Conservation (phyloP, 2,113 vertebrate species). For the Lota lota region DNA sequence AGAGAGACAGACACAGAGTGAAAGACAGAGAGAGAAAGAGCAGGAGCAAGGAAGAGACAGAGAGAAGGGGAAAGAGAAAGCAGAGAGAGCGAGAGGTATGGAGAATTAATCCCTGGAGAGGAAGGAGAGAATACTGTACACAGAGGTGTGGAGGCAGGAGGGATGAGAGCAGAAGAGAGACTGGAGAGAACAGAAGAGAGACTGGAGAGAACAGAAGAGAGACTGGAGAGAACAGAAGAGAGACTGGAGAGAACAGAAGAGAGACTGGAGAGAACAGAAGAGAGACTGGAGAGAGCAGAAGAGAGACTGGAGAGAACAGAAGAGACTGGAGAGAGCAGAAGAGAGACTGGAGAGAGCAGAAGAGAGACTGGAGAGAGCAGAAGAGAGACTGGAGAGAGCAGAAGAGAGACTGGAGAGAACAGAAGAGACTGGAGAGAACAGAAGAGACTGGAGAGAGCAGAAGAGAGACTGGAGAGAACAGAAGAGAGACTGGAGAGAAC, state of each 20-base stretch:
- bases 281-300: too few species aligned
- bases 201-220: neutral
- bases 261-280: neutral
- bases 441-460: neutral
- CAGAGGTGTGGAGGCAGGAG: too few species aligned
- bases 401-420: neutral
- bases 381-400: too few species aligned
- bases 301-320: neutral
- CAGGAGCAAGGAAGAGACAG: too few species aligned
- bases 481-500: slow-evolving; percentile 15
- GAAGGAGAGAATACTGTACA: too few species aligned
- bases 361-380: neutral
- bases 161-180: neutral
- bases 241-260: neutral
- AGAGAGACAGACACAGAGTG: slow-evolving; percentile 27
- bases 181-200: neutral
- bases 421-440: neutral
- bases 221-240: slow-evolving; percentile 22
- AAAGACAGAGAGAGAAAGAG: slow-evolving; percentile 30
- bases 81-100: too few species aligned
- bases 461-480: slow-evolving; percentile 5
- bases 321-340: neutral
- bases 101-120: too few species aligned
- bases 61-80: too few species aligned
- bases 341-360: neutral